Evolutionary conservation across 2,888 invertebrate genomes (phyloP).

Genomic region (Chymomyza fuscimana): DNA sequence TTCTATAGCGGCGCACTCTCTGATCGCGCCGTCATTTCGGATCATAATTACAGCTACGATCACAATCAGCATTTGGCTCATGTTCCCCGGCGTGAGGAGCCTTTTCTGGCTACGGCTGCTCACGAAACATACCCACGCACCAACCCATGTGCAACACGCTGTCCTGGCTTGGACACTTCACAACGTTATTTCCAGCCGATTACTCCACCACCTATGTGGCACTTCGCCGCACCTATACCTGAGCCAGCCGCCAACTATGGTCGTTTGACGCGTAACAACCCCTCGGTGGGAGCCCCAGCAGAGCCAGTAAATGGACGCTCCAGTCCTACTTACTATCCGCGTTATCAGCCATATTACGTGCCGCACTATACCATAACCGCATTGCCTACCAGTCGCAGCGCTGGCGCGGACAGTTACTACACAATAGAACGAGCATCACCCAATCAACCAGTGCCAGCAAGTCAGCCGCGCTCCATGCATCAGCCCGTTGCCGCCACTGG

Average conservation of each 20-base stretch:
- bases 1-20: constrained; percentile 61
- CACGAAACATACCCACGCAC: constrained; percentile 27
- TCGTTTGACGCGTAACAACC: not conserved
- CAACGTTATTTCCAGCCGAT: constrained; percentile 64
- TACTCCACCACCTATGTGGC: constrained; percentile 61
- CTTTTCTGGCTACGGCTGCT: constrained; percentile 27
- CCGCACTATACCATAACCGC: constrained; percentile 63
- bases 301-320: constrained; percentile 27
- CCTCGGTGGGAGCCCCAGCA: constrained; percentile 7
- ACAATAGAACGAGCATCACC: not conserved
- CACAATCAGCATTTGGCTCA: constrained; percentile 30
- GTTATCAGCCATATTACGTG: constrained; percentile 61
- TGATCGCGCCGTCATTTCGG: constrained; percentile 56
- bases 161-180: constrained; percentile 54
- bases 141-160: constrained; percentile 43
- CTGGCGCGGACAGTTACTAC: constrained; percentile 25
- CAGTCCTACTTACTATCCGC: constrained; percentile 53
- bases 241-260: constrained; percentile 25
- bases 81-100: not conserved
- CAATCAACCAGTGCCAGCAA: constrained; percentile 15
- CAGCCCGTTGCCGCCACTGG: constrained; percentile 1
- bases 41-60: constrained; percentile 62
- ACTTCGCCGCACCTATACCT: constrained; percentile 31
- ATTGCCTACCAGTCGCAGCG: constrained; percentile 41
- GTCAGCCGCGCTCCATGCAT: not conserved